Base-by-base conservation (phyloP, 2,113 vertebrate species). In the Pungitius pungitius region DNA sequence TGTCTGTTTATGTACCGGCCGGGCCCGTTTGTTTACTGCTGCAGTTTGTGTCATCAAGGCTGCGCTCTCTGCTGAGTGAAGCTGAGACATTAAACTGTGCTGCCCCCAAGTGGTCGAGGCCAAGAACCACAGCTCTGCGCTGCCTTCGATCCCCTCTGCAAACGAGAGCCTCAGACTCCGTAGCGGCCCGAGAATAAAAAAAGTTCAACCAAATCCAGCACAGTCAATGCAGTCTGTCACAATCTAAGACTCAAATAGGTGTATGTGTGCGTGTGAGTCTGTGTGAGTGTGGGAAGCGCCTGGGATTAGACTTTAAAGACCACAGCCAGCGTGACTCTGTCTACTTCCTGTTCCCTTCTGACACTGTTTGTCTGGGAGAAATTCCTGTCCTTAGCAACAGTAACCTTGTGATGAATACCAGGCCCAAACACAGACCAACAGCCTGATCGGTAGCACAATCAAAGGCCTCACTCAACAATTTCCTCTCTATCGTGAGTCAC, bases 401-500 rank as follows among this genome's bases (percentile, higher is more conserved):
- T 64, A 84, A 77, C 73, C 73, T 13, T 83, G 64, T 82, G 85
- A 87, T 80, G 80, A 82, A 26, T 68, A 66, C 64, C 81, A 87
- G 85, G 88, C 65, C 67, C 69, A 73, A 81, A 85, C 66, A 62
- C 78, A 84, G 62, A 60, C 51, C 40, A 63, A 27, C 57, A 76
- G 61, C 68, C 56, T 82, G 78, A 57, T 63, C 51, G 18, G 15
- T 62, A 64, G 69, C 42, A 57, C 52, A 45, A 54, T 17, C 56
- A 59, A 54, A 61, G 10, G 47, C 8, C 27, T 64, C n/a, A 42
- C 26, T 76, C 26, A 35, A 20, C 51, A 57, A 2, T 54, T 74
- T 62, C 22, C 3, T 59, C n/a, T 33, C 35, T 13, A 15, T 60
- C 12, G 12, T 45, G 15, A 63, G 56, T 45, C 10, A 7, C 1